Conservation (phyloP, 2,888 invertebrate species). For the Cynaeus angustus region DNA sequence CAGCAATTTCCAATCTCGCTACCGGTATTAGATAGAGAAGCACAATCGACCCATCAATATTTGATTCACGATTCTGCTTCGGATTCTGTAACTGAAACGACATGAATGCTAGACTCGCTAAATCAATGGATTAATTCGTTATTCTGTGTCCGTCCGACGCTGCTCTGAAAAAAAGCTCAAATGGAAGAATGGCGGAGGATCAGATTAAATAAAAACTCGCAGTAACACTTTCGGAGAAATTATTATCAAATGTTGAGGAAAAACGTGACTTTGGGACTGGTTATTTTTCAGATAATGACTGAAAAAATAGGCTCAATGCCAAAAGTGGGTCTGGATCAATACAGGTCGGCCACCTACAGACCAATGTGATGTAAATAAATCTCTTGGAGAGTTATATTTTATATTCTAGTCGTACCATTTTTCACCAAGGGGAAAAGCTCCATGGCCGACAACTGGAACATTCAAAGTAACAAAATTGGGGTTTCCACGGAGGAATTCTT, state of each 20-base stretch:
- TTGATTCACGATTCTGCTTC: conserved; percentile 24
- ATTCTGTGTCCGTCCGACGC: conserved; percentile 16
- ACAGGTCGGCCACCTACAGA: conserved; percentile 1
- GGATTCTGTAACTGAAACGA: conserved; percentile 17
- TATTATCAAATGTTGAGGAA: not conserved
- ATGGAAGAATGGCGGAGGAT: conserved; percentile 6
- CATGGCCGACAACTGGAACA: not conserved
- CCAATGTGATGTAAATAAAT: no score
- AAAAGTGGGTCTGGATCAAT: not conserved
- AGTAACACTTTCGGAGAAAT: not conserved
- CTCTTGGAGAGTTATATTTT: no score
- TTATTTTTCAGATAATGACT: not conserved
- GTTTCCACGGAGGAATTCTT: not conserved
- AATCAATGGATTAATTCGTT: conserved; percentile 27
- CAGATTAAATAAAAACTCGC: conserved; percentile 6
- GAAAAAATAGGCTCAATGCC: not conserved
- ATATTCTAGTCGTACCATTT: no score
- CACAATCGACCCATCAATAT: conserved; percentile 30
- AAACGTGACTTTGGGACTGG: not conserved
- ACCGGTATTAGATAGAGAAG: conserved; percentile 15
- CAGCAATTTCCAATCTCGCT: conserved; percentile 25
- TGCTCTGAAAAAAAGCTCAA: not conserved
- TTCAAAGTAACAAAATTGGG: not conserved
- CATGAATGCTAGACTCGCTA: conserved; percentile 15
- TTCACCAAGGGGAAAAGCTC: no score